Percentiles rank a stretch among this genome's conserved stretches.
These are phyloP conservation scores for Empis livida DNA, from an alignment of 2,888 invertebrate species.

Conservation along the genomic window DNA sequence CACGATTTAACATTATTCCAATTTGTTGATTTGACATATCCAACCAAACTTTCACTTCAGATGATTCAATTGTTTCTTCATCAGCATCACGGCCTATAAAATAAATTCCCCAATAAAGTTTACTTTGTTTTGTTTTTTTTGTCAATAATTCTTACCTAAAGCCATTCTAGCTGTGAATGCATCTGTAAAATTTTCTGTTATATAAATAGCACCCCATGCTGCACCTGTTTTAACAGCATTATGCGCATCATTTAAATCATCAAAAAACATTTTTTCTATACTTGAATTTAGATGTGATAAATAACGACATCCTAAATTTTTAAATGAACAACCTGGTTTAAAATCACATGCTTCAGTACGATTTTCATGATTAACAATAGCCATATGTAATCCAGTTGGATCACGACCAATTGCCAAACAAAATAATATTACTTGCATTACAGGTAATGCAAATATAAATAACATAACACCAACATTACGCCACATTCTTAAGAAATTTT, in stretches of 20 bases:
- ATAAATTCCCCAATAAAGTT: background rate
- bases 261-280: constrained; percentile 56
- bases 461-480: constrained; percentile 85
- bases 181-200: constrained; percentile 81
- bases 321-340: constrained; percentile 51
- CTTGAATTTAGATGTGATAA: constrained; percentile 61
- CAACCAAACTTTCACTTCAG: constrained; percentile 78
- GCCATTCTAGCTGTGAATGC: constrained; percentile 71
- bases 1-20: constrained; percentile 74
- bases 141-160: constrained; percentile 40
- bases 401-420: constrained; percentile 84
- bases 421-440: constrained; percentile 87
- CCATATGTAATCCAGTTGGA: constrained; percentile 67
- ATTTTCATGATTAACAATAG: constrained; percentile 60
- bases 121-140: background rate
- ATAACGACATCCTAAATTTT: constrained; percentile 66
- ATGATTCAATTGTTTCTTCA: constrained; percentile 74
- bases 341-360: constrained; percentile 30
- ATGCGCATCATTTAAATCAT: constrained; percentile 50
- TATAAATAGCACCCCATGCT: constrained; percentile 81
- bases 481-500: constrained; percentile 87
- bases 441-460: constrained; percentile 87
- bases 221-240: constrained; percentile 61
- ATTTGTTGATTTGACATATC: constrained; percentile 96
- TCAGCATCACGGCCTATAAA: constrained; percentile 58